phyloP scores from a whole-genome alignment of 2,797 vertebrate genomes.

The Dendrocincla tyrannina region DNA sequence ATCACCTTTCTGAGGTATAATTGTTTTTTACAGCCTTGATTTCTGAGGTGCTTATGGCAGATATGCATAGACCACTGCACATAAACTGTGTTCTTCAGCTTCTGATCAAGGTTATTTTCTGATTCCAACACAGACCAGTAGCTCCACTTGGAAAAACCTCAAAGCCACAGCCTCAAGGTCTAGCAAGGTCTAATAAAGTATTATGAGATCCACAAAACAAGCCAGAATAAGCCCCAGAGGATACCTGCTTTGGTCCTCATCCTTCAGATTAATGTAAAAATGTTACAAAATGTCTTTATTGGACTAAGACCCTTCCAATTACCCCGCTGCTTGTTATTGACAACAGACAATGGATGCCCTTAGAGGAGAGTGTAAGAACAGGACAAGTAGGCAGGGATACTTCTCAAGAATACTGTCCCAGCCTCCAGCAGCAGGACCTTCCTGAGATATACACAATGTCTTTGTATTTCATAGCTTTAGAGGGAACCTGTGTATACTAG shows the following conservation, averaged over 20 bases:
- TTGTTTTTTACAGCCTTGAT: constrained; percentile 1
- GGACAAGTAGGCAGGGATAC: background rate
- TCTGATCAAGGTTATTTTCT: background rate
- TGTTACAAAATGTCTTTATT: background rate
- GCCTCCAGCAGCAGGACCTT: background rate
- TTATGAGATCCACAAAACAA: background rate
- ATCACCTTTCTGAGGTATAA: background rate
- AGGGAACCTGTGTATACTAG: background rate
- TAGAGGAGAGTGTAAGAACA: background rate
- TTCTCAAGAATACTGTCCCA: background rate
- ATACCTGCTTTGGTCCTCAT: background rate
- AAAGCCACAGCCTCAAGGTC: background rate
- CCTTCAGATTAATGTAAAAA: background rate
- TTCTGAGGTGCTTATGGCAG: background rate
- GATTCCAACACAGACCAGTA: background rate
- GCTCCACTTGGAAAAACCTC: background rate
- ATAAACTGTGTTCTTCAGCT: background rate
- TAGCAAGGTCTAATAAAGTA: background rate
- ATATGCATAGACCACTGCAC: background rate
- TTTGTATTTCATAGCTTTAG: background rate
- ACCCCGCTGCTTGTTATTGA: background rate
- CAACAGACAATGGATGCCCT: background rate
- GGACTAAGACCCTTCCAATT: background rate
- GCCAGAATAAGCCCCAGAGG: background rate
- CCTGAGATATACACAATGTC: background rate